Base-by-base conservation (phyloP, 2,113 vertebrate genomes). In the Prietella phreatophila region DNA sequence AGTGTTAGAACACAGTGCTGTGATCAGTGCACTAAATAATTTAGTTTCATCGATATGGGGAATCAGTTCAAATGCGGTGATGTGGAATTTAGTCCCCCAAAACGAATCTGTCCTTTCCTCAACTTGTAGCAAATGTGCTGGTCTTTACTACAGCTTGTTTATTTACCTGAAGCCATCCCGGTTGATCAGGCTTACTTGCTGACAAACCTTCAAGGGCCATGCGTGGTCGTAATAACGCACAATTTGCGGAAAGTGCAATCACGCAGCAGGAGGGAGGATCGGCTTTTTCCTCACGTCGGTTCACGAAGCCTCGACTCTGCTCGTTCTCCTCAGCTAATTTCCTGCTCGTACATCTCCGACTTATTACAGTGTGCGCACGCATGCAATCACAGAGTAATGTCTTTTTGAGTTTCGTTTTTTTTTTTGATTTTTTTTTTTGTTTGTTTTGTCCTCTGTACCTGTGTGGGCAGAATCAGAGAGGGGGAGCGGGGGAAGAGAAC, bases 391-490 rank as follows among this genome's bases (percentile, higher is more conserved):
- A 30, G 39, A 63, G 82, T 69, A 30, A 2, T 65, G 85, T 84
- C 50, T 65, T 67, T 81, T 47, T 47, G 42, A 5, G 67, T 27
- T 78, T 60, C 42, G 13, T 36, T 47, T 22, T n/a, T n/a, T 88
- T 83, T 27, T 85, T 86, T 67, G 42, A 71, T 47, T 88, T 90
- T 90, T 81, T 55, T 42, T 60, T 50, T 55, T 19, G 2, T 42
- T 47, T 47, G 5, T 7, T 47, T 47, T 47, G 79, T 88, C 78
- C 61, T 69, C 27, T 36, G 2, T 81, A 20, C 14, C 47, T 14
- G 2, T 82, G 87, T 88, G 58, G 55, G 60, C 71, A n/a, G 50
- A 55, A 36, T 61, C 4, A 1, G n/a, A 33, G 6, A 30, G 30
- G 65, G 65, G 10, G n/a, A 33, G 14, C n/a, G 22, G 65, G 65